phyloP scores from a whole-genome alignment of 2,113 vertebrate genomes.

The Epinephelus lanceolatus region DNA sequence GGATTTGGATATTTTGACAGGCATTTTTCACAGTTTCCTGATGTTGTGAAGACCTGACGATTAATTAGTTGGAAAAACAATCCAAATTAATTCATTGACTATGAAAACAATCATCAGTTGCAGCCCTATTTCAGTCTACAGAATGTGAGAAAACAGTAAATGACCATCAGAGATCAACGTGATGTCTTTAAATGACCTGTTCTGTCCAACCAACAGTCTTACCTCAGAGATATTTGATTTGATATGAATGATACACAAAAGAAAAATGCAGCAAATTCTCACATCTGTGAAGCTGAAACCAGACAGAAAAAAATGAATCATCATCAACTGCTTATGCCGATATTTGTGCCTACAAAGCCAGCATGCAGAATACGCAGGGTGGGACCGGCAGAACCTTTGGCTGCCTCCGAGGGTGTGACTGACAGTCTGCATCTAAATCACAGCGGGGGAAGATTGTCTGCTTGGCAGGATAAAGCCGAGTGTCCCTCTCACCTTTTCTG shows the following conservation, averaged over 20 bases:
- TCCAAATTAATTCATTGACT: not conserved
- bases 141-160: not conserved
- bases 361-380: not conserved
- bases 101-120: not conserved
- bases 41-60: not conserved
- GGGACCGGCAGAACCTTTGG: slow-evolving; percentile 7
- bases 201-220: not conserved
- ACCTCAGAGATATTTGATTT: not conserved
- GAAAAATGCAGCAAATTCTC: not conserved
- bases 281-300: not conserved
- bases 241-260: not conserved
- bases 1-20: not conserved
- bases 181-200: not conserved
- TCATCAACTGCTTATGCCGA: not conserved
- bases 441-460: slow-evolving; percentile 40
- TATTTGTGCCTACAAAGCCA: not conserved
- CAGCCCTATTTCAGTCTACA: not conserved
- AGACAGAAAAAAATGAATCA: not conserved
- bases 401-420: slow-evolving; percentile 24
- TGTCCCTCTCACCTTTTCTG: slow-evolving; percentile 65
- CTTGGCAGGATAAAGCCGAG: slow-evolving; percentile 34
- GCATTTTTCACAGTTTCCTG: not conserved
- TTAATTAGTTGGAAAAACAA: not conserved
- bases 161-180: not conserved
- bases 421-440: slow-evolving; percentile 40